Evolutionary conservation across 1,140 invertebrate species (phyloP).

Genomic region (Drosophila murphyi): DNA sequence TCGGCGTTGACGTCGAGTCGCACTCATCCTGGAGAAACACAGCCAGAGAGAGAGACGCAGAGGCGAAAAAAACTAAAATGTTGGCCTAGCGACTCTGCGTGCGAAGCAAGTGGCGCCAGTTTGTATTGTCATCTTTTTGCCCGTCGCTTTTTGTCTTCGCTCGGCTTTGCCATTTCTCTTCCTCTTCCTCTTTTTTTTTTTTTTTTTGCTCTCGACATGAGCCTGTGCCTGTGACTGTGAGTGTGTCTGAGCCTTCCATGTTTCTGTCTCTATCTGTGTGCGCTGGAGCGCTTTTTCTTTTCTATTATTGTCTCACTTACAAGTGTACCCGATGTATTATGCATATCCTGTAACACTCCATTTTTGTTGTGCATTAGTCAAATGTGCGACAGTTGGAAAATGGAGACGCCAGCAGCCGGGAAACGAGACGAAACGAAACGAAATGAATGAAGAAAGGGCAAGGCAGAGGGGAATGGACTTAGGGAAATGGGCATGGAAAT

Average conservation of each 20-base stretch:
- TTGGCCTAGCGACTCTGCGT: conserved; percentile 78
- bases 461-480: background rate
- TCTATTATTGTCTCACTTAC: conserved; percentile 83
- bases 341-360: conserved; percentile 83
- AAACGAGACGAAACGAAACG: background rate
- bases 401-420: conserved; percentile 44
- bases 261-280: conserved; percentile 39
- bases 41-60: background rate
- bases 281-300: conserved; percentile 70
- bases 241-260: conserved; percentile 33
- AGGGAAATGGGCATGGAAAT: conserved; percentile 45
- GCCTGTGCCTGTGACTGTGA: background rate
- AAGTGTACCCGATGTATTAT: conserved; percentile 83
- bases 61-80: conserved; percentile 42
- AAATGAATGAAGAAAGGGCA: background rate
- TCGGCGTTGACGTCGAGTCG: conserved; percentile 49
- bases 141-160: conserved; percentile 45
- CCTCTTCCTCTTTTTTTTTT: conserved; percentile 19
- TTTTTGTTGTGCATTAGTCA: conserved; percentile 83
- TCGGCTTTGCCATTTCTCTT: conserved; percentile 40
- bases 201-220: conserved; percentile 13
- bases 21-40: conserved; percentile 42
- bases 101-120: conserved; percentile 74
- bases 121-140: conserved; percentile 80
- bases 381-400: conserved; percentile 80